These are phyloP conservation scores for Dromas ardeola DNA, from an alignment of 2,113 vertebrate genomes.

Conservation along the genomic window DNA sequence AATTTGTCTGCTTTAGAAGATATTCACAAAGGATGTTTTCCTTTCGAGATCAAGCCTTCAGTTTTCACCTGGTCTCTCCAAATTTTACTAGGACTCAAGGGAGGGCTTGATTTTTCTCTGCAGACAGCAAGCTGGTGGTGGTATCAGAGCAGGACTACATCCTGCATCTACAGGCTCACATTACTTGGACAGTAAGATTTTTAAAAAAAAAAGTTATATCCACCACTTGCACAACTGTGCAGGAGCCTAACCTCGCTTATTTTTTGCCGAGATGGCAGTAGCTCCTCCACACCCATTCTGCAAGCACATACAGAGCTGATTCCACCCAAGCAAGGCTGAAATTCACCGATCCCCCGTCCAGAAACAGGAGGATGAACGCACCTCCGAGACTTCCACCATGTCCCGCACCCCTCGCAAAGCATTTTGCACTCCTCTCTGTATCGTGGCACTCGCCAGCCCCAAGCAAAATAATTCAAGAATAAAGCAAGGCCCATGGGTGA, in stretches of 20 bases:
- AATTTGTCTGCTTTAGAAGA: not conserved
- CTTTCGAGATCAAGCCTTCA: not conserved
- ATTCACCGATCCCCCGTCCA: not conserved
- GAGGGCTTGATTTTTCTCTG: not conserved
- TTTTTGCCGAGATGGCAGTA: not conserved
- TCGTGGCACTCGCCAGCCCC: rapidly evolving
- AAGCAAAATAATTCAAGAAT: not conserved
- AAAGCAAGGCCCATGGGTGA: not conserved
- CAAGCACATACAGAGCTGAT: not conserved
- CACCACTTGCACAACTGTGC: not conserved
- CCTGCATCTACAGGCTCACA: rapidly evolving
- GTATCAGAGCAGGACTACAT: not conserved
- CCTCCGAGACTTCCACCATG: rapidly evolving
- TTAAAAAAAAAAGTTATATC: not conserved
- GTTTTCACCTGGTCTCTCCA: not conserved
- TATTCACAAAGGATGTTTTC: not conserved
- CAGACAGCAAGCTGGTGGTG: not conserved
- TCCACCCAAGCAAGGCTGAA: not conserved
- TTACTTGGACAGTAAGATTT: not conserved
- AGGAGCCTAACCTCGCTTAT: not conserved
- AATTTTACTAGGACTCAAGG: no score
- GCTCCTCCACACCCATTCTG: not conserved
- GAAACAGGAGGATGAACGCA: not conserved
- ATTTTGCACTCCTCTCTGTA: not conserved
- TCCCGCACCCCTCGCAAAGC: rapidly evolving